Base-by-base conservation (phyloP, 1,140 invertebrate genomes). In the Trachymyrmex septentrionalis region DNA sequence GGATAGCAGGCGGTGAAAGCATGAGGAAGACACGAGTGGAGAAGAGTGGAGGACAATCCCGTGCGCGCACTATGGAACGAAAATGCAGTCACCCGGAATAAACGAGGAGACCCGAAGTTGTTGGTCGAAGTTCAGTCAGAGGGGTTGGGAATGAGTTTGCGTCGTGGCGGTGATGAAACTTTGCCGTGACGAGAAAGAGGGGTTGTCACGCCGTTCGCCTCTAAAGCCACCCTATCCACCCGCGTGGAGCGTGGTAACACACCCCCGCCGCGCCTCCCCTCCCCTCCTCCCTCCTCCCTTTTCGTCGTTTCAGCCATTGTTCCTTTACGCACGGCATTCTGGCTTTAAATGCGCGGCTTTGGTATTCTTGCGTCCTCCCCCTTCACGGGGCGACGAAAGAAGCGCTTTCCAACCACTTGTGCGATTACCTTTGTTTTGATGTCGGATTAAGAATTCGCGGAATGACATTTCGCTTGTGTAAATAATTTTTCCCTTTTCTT, bases 51-150 rank as follows among this genome's bases (percentile, higher is more conserved):
- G 87, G 86, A 88, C 88, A 90, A 90, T 91, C 93, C 85, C 84
- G 87, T 89, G 85, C 86, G 84, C 73, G 89, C 88, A 92, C 91
- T 93, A 94, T 92, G 94, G 94, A 92, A 93, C 94, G 94, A 95
- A 95, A 94, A 93, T 95, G 94, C 95, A 95, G 94, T 95, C 94
- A 94, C 91, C 95, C 94, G 93, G 94, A 95, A 95, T 95, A 95
- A 95, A 95, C 94, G 94, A 95, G 95, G 93, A 95, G 93, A 94
- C 91, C 92, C 89, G 94, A 95, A 95, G 94, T 95, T 95, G 94
- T 94, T 93, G 94, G 93, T 94, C 93, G 93, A 95, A 95, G 94
- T 95, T 94, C 91, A 92, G 92, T 87, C 88, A 34, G 85, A 86
- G 88, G 93, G 92, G 93, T 92, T 92, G 92, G 89, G 92, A 95